A percentile compares a stretch with the other conserved stretches of the same genome.
phyloP scores from a whole-genome alignment of 2,888 invertebrate genomes.

The Coleophora deauratella region DNA sequence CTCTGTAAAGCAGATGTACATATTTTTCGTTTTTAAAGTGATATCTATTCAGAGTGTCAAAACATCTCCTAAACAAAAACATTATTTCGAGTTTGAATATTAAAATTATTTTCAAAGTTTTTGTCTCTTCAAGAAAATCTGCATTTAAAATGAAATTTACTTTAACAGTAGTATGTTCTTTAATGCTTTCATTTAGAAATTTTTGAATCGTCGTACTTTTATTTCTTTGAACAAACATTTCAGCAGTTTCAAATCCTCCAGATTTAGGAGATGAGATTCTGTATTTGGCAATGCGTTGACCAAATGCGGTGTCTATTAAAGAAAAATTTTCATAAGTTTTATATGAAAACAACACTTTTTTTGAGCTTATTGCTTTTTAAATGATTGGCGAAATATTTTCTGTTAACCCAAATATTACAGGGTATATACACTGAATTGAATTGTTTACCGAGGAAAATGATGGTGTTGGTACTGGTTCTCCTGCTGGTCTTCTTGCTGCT shows the following conservation, averaged over 20 bases:
- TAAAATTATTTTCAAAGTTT: slow-evolving; percentile 13
- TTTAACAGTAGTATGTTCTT: slow-evolving; percentile 10
- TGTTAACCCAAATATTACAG: slow-evolving; percentile 2
- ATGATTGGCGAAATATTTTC: slow-evolving; percentile 10
- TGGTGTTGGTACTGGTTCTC: no score
- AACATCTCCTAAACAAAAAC: slow-evolving; percentile 12
- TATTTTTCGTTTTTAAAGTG: slow-evolving; percentile 30
- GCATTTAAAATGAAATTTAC: slow-evolving; percentile 16
- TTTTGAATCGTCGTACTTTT: slow-evolving; percentile 6
- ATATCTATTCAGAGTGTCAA: slow-evolving; percentile 20
- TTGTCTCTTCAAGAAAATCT: slow-evolving; percentile 16
- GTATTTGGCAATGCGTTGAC: slow-evolving; percentile 6
- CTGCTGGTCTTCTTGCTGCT: no score
- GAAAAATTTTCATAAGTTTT: slow-evolving; percentile 10
- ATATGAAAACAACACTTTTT: slow-evolving; percentile 10
- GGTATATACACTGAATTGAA: not conserved
- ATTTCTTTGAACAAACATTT: slow-evolving; percentile 7
- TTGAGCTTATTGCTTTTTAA: slow-evolving; percentile 15
- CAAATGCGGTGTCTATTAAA: slow-evolving; percentile 12
- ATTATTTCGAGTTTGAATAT: slow-evolving; percentile 18
- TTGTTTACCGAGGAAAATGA: no score
- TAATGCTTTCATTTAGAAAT: slow-evolving; percentile 7
- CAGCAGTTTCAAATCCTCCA: not conserved
- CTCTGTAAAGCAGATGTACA: slow-evolving; percentile 29
- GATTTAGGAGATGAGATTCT: slow-evolving; percentile 5